Percentiles rank a stretch among this genome's conserved stretches.
phyloP scores from a whole-genome alignment of 37 sponge, comb jelly and placozoan species.

The Mnemiopsis leidyi region DNA sequence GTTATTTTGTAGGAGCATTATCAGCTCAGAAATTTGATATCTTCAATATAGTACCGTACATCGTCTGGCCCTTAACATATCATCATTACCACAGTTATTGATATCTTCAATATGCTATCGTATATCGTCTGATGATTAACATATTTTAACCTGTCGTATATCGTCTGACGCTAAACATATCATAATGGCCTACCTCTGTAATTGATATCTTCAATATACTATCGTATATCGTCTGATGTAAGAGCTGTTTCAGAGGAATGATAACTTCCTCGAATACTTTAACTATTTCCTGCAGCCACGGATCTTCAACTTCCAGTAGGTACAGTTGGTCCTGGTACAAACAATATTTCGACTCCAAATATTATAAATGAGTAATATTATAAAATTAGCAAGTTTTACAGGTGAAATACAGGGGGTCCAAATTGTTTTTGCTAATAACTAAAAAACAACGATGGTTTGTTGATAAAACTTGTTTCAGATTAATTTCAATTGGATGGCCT shows the following conservation, averaged over 20 bases:
- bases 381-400: too few relatives aligned
- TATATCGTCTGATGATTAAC: slow-evolving; percentile 10
- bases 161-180: too few relatives aligned
- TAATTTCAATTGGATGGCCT: neutral
- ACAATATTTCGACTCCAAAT: neutral
- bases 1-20: neutral
- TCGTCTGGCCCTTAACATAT: too few relatives aligned
- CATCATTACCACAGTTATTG: slow-evolving; percentile 25
- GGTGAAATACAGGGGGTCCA: too few relatives aligned
- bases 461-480: too few relatives aligned
- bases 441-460: too few relatives aligned
- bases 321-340: slow-evolving; percentile 11
- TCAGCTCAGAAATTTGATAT: too few relatives aligned
- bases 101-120: neutral
- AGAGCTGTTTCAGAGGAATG: neutral
- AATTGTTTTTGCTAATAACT: too few relatives aligned
- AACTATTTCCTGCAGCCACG: slow-evolving; percentile 49
- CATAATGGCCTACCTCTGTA: slow-evolving; percentile 33
- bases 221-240: slow-evolving; percentile 15
- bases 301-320: slow-evolving; percentile 30
- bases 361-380: too few relatives aligned
- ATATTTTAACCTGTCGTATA: too few relatives aligned
- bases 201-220: neutral
- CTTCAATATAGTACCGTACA: too few relatives aligned
- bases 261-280: slow-evolving; percentile 21